Conservation (phyloP, 1,140 invertebrate genomes). For the Delia radicum region DNA sequence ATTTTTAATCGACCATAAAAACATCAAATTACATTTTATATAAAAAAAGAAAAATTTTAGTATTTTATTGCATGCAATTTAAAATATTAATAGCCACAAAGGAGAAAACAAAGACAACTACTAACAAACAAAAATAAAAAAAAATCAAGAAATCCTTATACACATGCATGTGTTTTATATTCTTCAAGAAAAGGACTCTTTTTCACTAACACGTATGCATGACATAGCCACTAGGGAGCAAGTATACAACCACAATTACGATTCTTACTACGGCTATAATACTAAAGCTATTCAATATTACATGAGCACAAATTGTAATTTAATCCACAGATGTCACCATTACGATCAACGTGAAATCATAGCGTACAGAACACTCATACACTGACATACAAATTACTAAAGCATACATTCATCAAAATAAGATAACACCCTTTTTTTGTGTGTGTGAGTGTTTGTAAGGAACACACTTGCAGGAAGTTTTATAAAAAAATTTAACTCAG, state of each 20-base stretch:
- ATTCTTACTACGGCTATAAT: slow-evolving; percentile 9
- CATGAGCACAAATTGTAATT: slow-evolving; percentile 57
- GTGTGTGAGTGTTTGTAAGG: not conserved
- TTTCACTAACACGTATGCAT: too few species aligned
- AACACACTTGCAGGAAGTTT: not conserved
- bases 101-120: slow-evolving; percentile 28
- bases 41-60: slow-evolving; percentile 34
- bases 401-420: not conserved
- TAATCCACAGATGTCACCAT: slow-evolving; percentile 57
- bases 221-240: too few species aligned
- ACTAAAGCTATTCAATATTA: slow-evolving; percentile 43
- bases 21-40: slow-evolving; percentile 42
- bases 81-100: slow-evolving; percentile 45
- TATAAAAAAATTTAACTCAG: not conserved
- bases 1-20: slow-evolving; percentile 48
- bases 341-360: slow-evolving; percentile 40
- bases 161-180: too few species aligned
- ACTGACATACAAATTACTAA: not conserved
- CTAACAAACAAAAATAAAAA: too few species aligned
- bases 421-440: not conserved
- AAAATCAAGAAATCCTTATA: too few species aligned
- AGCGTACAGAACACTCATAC: not conserved
- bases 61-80: slow-evolving; percentile 49
- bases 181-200: too few species aligned
- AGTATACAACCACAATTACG: slow-evolving; percentile 13